Base-by-base conservation (phyloP, 1,140 invertebrate species). In the Spodoptera frugiperda region DNA sequence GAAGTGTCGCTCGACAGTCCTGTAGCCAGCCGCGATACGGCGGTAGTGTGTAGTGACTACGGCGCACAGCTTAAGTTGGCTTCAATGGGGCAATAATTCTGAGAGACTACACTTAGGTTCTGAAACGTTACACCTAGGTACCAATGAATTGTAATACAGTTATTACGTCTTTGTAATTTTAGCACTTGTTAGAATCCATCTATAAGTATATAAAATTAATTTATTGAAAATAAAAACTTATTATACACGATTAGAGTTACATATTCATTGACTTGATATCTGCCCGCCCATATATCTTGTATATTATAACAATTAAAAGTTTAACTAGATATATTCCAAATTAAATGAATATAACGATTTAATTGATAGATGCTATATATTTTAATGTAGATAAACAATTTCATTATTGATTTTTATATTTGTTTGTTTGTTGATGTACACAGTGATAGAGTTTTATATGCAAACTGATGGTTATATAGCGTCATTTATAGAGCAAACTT, bases 1-100 rank as follows among this genome's bases (percentile, higher is more conserved):
- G 91, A 93, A 90, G 88, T 93, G 90, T 91, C 88, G 91, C 91
- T 93, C 91, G 91, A 93, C 88, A 89, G 88, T 85, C 75, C 39
- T 49, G 84, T 90, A 87, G 90, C 89, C 88, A 81, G 81, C 78
- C 81, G 61, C 61, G 61, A 65, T 65, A 25, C 67, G 54, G 70
- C 54, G 54, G 71, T 73, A 73, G 71, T 90, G 90, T 88, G 91
- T 93, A 92, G 90, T 92, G 89, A 87, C 88, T 88, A 89, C 91
- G 89, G 89, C 89, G 88, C 89, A 90, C 89, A 81, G 90, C 90
- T 91, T 93, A 82, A 84, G 90, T 92, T 91, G 91, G 91, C 91
- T 93, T 93, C 57, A 68, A 79, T 76, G 87, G 84, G 90, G 80
- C 81, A 78, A 84, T 84, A 82, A 83, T 84, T 83, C 55, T 84